These are phyloP conservation scores for Equus przewalskii DNA, from an alignment of 2,113 vertebrate genomes.

Conservation along the genomic window DNA sequence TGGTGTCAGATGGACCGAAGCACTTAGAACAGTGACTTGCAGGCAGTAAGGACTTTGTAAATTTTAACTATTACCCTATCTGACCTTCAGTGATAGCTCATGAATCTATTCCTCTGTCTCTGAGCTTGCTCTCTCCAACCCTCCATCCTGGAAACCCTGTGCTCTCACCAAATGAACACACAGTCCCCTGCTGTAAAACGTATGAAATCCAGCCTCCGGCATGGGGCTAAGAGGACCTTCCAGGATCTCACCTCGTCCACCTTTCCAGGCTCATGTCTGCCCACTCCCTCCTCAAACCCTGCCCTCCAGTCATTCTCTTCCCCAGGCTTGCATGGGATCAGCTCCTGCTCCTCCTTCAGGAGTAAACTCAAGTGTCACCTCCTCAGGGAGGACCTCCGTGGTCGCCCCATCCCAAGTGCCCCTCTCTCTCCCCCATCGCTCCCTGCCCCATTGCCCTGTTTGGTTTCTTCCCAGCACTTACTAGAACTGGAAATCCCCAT, in stretches of 20 bases:
- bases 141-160: not conserved
- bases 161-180: not conserved
- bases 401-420: not conserved
- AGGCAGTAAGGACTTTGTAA: not conserved
- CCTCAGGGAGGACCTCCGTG: not conserved
- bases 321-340: not conserved
- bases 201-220: not conserved
- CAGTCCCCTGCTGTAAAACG: not conserved
- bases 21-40: not conserved
- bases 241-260: not conserved
- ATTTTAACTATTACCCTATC: no score
- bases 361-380: not conserved
- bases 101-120: not conserved
- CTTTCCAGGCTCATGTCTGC: not conserved
- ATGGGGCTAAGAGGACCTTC: not conserved
- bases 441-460: rapidly evolving
- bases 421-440: not conserved
- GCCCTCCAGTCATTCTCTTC: not conserved
- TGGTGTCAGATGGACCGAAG: not conserved
- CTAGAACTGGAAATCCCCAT: not conserved
- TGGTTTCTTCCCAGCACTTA: not conserved
- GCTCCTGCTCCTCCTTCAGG: not conserved
- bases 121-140: not conserved
- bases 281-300: not conserved
- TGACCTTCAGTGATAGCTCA: no score